Evolutionary conservation across 1,140 invertebrate species (phyloP), one percentile per base, ranked within the genome.

Genomic region (Neodiprion pinetum): DNA sequence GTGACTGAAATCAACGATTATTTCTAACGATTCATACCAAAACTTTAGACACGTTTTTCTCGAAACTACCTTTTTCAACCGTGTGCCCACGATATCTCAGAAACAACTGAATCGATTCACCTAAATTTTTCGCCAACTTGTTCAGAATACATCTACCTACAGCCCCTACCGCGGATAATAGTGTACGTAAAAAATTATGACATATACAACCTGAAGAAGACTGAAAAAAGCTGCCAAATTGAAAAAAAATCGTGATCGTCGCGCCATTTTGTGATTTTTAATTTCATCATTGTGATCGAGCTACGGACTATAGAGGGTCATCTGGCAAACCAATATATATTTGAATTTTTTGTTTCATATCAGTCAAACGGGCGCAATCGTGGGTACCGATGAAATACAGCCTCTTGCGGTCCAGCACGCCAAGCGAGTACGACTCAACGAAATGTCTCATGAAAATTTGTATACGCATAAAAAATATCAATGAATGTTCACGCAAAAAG

Each of bases 81-180:
- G 7, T 69, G 67, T 12, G 1, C 67, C 12, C 67, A 69, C 61
- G 7, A 65, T 65, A 65, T 65, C 61, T 40, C 28, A 40, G 5
- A 5, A 5, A 40, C 17, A 10, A 53, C 50, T 53, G 1, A 53
- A 53, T 1, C 67, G 67, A 68, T 68, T 68, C 67, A 1, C 28
- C 67, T 68, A 0, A 4, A 68, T 11, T 68, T 68, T 68, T 68
- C 11, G 1, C 2, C 9, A 21, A 17, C 10, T 21, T 61, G n/a
- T 61, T 61, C 53, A 61, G 53, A 61, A 61, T 61, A 61, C n/a
- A 61, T n/a, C n/a, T 68, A 9, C 10, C 67, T 68, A 68, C 28
- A 68, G 67, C 67, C 28, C 67, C 67, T 69, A 69, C 67, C 11
- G 40, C 67, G 67, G 67, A 69, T 7, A 69, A 69, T 69, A 69